Conservation (phyloP, 1,140 invertebrate species). For the Berghia stephanieae region DNA sequence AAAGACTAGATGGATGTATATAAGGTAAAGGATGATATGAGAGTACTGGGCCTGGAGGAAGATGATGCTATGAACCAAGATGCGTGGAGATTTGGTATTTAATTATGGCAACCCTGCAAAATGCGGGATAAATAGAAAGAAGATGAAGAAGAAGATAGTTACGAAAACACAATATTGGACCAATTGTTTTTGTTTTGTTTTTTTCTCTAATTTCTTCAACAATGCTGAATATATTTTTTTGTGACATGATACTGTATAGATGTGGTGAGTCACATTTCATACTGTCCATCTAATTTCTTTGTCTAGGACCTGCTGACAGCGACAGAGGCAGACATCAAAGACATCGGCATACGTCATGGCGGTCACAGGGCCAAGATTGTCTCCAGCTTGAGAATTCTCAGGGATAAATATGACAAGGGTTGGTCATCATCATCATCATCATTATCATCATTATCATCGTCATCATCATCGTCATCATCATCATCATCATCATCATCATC, state of each 20-base stretch:
- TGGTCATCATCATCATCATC: slow-evolving; percentile 30
- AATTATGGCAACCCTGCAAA: too few relatives aligned
- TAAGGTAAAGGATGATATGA: neutral
- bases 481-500: slow-evolving; percentile 3
- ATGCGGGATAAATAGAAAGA: neutral
- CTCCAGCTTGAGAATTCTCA: slow-evolving; percentile 73
- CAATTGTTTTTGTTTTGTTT: neutral
- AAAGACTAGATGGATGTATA: too few relatives aligned
- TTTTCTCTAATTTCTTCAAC: neutral
- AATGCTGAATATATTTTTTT: neutral
- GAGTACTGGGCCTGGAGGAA: too few relatives aligned
- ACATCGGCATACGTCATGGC: slow-evolving; percentile 73
- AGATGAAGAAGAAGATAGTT: neutral
- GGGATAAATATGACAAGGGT: slow-evolving; percentile 70
- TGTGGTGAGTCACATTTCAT: slow-evolving; percentile 5
- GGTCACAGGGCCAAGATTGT: slow-evolving; percentile 74
- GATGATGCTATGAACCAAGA: too few relatives aligned
- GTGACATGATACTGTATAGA: neutral
- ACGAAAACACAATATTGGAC: neutral
- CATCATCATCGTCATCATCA: slow-evolving; percentile 3
- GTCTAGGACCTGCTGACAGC: slow-evolving; percentile 71
- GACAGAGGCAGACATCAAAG: slow-evolving; percentile 72
- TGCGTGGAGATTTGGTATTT: too few relatives aligned
- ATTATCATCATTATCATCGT: slow-evolving; percentile 1
- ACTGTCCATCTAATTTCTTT: neutral